Base-by-base conservation (phyloP, 2,888 invertebrate genomes). In the Drosophila gaucha region DNA sequence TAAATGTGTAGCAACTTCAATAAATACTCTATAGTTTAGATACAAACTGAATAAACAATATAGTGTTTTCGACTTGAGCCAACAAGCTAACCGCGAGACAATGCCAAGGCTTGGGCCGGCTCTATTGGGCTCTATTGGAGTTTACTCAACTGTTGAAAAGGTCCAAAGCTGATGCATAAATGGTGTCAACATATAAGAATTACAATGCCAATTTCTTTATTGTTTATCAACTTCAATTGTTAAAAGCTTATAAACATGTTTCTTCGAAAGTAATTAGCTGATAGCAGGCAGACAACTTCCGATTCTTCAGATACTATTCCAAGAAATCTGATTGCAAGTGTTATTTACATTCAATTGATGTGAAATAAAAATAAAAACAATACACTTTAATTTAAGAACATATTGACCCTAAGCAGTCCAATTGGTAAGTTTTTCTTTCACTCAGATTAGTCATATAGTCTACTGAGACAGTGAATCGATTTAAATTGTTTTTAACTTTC, bases 61-160 rank as follows among this genome's bases (percentile, higher is more conserved):
- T 18, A 51, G 39, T 43, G 36, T 46, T 33, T 41, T 41, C 51
- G 51, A 52, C 56, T 38, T 49, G 39, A 44, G 44, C 38, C 55
- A 59, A 50, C 39, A 72, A 51, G 31, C 16, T 35, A 57, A 26
- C 38, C 35, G 43, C 26, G 24, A 33, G 20, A 36, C 55, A 46
- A 22, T 22, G 26, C 46, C 55, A 46, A 36, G 14, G 46, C 47
- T 12, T 43, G n/a, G n/a, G n/a, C n/a, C n/a, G n/a, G 16, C 36
- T 10, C 18, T 16, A 16, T 14, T n/a, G 6, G 12, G 16, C 36
- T 10, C 18, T 16, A 16, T 14, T n/a, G 6, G 12, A 39, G 64
- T 72, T 74, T 74, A 63, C 50, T 52, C 70, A 75, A 64, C 57
- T 72, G 75, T 28, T 16, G 6, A 9, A 35, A 30, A 44, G 38